Percentiles rank a stretch among this genome's conserved stretches.
These are phyloP conservation scores for Gymnopithys bicolor DNA, from an alignment of 2,797 vertebrate species.

Conservation along the genomic window DNA sequence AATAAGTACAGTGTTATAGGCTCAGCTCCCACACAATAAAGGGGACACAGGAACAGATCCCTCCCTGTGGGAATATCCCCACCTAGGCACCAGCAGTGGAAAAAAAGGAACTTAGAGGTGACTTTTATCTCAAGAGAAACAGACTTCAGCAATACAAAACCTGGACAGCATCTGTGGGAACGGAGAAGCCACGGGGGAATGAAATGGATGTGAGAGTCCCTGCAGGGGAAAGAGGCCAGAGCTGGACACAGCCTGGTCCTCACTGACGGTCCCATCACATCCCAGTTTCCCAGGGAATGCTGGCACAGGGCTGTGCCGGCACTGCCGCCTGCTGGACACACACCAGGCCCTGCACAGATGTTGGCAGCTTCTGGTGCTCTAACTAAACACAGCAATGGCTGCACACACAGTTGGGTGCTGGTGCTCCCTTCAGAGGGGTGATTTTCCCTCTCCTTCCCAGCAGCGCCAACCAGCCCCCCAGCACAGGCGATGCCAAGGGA, in stretches of 20 bases:
- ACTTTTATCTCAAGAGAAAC: neutral
- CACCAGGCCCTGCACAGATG: neutral
- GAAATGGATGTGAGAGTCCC: neutral
- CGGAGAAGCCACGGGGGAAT: neutral
- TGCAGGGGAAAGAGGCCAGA: neutral
- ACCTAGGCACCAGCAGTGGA: neutral
- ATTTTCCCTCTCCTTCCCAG: neutral
- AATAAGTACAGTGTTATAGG: neutral
- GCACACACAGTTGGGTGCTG: neutral
- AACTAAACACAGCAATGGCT: neutral
- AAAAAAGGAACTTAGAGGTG: neutral
- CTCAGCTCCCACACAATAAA: neutral
- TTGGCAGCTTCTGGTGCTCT: neutral
- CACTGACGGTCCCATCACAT: neutral
- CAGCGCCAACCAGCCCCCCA: neutral
- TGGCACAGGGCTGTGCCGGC: neutral
- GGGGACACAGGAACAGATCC: neutral
- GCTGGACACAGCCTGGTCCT: neutral
- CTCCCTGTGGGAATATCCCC: neutral
- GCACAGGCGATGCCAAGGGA: fast-evolving
- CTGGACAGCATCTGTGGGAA: neutral
- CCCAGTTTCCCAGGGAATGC: neutral
- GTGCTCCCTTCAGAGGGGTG: neutral
- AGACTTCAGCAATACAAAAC: neutral
- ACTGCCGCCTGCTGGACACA: conserved; percentile 62